Conservation (phyloP, 2,888 invertebrate genomes). For the Notodonta dromedarius region DNA sequence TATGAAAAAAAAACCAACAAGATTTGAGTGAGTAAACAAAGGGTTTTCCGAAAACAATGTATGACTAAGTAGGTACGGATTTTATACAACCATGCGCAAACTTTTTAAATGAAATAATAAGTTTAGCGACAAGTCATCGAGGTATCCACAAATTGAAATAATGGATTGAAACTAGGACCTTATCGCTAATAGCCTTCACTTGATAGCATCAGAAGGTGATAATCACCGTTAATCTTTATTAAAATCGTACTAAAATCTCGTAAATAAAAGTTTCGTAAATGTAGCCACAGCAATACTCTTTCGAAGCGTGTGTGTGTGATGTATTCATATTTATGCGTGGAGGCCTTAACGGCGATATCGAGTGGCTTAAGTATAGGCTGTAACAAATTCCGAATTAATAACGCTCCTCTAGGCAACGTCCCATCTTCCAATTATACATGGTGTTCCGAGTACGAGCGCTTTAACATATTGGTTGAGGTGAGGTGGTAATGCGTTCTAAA, state of each 20-base stretch:
- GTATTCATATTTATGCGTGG: slow-evolving; percentile 65
- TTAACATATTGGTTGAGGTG: background rate
- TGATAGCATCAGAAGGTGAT: background rate
- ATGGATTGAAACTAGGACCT: too few relatives aligned
- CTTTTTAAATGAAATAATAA: too few relatives aligned
- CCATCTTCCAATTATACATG: slow-evolving; percentile 53
- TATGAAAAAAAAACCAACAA: background rate
- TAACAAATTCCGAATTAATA: slow-evolving; percentile 82
- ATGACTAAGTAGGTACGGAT: background rate
- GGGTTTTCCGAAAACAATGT: background rate
- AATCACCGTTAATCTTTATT: background rate
- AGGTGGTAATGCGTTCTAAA: too few relatives aligned
- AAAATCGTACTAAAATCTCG: background rate
- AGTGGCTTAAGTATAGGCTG: slow-evolving; percentile 75
- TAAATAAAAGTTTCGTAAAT: slow-evolving; percentile 1
- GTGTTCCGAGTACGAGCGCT: slow-evolving; percentile 30
- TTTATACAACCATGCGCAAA: background rate
- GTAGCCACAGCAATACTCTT: slow-evolving; percentile 6
- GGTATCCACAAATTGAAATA: too few relatives aligned
- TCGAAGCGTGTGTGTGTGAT: slow-evolving; percentile 39
- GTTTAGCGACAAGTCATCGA: too few relatives aligned
- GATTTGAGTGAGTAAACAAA: background rate
- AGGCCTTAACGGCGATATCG: slow-evolving; percentile 61
- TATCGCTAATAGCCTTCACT: too few relatives aligned
- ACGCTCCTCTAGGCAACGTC: slow-evolving; percentile 64